Evolutionary conservation across 1,140 invertebrate genomes (phyloP), one percentile per base, ranked within the genome.

Genomic region (Zaprionus inermis): DNA sequence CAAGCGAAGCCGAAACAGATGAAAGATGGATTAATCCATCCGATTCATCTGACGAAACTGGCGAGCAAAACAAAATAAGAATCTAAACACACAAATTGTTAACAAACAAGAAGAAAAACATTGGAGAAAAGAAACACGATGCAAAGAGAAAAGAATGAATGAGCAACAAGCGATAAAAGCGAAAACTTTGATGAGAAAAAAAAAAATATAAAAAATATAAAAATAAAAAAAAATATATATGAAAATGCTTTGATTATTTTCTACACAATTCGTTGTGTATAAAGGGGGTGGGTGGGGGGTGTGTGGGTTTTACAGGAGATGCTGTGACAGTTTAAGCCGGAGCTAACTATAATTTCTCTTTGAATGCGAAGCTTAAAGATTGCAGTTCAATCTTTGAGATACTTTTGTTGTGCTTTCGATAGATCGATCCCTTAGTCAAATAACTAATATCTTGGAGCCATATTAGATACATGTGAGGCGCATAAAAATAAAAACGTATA

Each of bases 41-140:
- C 3, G 24, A 28, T 28, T 28, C 24, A 28, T 1, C 59, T 38
- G 69, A 72, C 38, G 7, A 57, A 63, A 49, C 63, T 64, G 44
- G 59, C 54, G 44, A 49, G 56, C 67, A 70, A 79, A 59, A 46
- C 68, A 80, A 85, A 86, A 81, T 81, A 85, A 72, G 70, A 72
- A 78, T 41, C 38, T n/a, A 54, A 64, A 52, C 81, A 78, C 49
- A 85, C 69, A 82, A 86, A 86, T 88, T 86, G 82, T 86, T 86
- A 88, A 86, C 82, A 81, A 86, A 86, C 60, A 61, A 66, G 41
- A 67, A 56, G 67, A 72, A 72, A 49, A 49, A 41, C 55, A 71
- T 34, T 44, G 64, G 34, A 10, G 67, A 67, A 64, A 54, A 38
- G 14, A 52, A 61, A 61, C 57, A 38, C 46, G 32, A 30, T 60